phyloP scores from a whole-genome alignment of 2,113 vertebrate genomes.

The Lanius collurio region DNA sequence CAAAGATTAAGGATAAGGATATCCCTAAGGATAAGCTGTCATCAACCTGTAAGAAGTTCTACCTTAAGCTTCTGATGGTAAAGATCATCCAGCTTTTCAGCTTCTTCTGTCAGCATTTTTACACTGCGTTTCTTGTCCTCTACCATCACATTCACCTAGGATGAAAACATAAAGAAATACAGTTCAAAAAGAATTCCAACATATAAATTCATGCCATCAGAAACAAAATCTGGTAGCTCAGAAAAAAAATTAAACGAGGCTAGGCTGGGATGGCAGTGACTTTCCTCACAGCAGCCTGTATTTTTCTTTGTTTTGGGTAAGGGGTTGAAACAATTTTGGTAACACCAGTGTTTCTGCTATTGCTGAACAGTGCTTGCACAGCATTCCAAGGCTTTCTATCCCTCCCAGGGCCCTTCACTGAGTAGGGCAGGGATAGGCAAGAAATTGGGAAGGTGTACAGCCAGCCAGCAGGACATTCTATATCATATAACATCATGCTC shows the following conservation, averaged over 20 bases:
- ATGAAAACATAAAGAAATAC: neutral
- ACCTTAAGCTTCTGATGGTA: slow-evolving; percentile 76
- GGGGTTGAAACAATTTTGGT: neutral
- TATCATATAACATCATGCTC: neutral
- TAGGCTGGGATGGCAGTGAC: neutral
- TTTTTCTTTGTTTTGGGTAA: neutral
- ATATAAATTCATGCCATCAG: neutral
- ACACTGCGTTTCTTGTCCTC: slow-evolving; percentile 67
- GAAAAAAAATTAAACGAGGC: neutral
- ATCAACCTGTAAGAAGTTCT: neutral
- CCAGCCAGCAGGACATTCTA: neutral
- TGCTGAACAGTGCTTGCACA: neutral
- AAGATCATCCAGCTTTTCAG: slow-evolving; percentile 76
- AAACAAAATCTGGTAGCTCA: neutral
- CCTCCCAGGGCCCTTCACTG: neutral
- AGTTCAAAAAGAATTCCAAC: neutral
- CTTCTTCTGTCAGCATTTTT: slow-evolving; percentile 72
- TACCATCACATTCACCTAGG: slow-evolving; percentile 73
- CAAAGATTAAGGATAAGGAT: neutral
- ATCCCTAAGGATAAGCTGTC: neutral
- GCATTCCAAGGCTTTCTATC: neutral
- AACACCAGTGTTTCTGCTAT: neutral
- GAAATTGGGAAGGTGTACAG: neutral
- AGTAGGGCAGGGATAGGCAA: neutral
- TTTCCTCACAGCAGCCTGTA: neutral